Conservation (phyloP, 2,113 vertebrate species). For the Oncorhynchus keta region DNA sequence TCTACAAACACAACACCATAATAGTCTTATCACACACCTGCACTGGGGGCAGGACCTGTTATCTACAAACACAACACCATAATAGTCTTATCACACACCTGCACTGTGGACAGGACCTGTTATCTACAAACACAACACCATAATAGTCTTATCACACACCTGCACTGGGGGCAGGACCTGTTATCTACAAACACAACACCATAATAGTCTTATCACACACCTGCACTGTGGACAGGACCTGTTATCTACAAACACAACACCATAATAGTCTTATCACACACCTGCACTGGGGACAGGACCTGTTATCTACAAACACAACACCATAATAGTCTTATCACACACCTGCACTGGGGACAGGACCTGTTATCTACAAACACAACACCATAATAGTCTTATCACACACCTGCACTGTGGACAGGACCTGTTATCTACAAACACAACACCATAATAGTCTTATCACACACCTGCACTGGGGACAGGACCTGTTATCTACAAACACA, state of each 20-base stretch:
- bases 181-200: slow-evolving; percentile 74
- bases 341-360: too few relatives aligned
- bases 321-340: too few relatives aligned
- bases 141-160: slow-evolving; percentile 91
- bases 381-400: too few relatives aligned
- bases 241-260: slow-evolving; percentile 78
- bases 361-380: too few relatives aligned
- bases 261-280: slow-evolving; percentile 91
- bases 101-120: slow-evolving; percentile 35
- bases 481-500: too few relatives aligned
- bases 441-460: too few relatives aligned
- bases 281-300: slow-evolving; percentile 74
- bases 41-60: slow-evolving; percentile 72
- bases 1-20: slow-evolving; percentile 75
- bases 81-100: slow-evolving; percentile 81
- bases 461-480: too few relatives aligned
- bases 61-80: slow-evolving; percentile 76
- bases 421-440: too few relatives aligned
- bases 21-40: slow-evolving; percentile 93
- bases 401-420: too few relatives aligned
- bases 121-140: slow-evolving; percentile 76
- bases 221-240: slow-evolving; percentile 74
- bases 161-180: slow-evolving; percentile 74
- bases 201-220: slow-evolving; percentile 92
- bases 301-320: too few relatives aligned